A percentile compares a stretch with the other conserved stretches of the same genome.
Conservation (phyloP, 2,888 invertebrate genomes). For the Nomada goodeniana region DNA sequence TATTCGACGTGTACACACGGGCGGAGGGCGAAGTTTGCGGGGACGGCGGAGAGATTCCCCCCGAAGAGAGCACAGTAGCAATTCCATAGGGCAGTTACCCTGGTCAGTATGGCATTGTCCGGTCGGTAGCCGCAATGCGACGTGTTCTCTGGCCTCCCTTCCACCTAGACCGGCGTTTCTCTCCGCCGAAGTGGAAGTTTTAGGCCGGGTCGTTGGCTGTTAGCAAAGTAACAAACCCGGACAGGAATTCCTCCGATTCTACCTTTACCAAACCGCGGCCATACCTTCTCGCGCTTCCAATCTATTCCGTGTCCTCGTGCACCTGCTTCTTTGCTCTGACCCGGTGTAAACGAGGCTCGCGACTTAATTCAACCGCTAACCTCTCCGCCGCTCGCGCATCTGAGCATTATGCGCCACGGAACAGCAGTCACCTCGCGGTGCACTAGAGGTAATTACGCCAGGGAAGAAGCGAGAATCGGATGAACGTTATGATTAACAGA, state of each 20-base stretch:
- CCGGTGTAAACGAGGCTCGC: too few relatives aligned
- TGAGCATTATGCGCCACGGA: too few relatives aligned
- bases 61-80: conserved; percentile 75
- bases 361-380: too few relatives aligned
- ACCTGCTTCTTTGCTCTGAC: background rate
- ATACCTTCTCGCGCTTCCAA: conserved; percentile 51
- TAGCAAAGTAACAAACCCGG: conserved; percentile 80
- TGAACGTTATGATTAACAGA: conserved; percentile 31
- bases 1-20: conserved; percentile 49
- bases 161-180: conserved; percentile 37
- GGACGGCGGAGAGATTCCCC: conserved; percentile 48
- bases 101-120: conserved; percentile 74
- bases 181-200: conserved; percentile 74
- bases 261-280: conserved; percentile 63
- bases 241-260: conserved; percentile 66
- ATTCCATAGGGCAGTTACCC: conserved; percentile 80
- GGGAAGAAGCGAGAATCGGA: background rate
- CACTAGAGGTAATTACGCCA: too few relatives aligned
- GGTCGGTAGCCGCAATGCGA: conserved; percentile 73
- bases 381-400: too few relatives aligned
- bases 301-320: background rate
- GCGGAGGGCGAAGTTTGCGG: conserved; percentile 37
- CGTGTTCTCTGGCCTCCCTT: conserved; percentile 57
- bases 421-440: too few relatives aligned
- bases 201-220: conserved; percentile 80